phyloP scores from a whole-genome alignment of 2,888 invertebrate genomes.

The Diplolepis rosae region DNA sequence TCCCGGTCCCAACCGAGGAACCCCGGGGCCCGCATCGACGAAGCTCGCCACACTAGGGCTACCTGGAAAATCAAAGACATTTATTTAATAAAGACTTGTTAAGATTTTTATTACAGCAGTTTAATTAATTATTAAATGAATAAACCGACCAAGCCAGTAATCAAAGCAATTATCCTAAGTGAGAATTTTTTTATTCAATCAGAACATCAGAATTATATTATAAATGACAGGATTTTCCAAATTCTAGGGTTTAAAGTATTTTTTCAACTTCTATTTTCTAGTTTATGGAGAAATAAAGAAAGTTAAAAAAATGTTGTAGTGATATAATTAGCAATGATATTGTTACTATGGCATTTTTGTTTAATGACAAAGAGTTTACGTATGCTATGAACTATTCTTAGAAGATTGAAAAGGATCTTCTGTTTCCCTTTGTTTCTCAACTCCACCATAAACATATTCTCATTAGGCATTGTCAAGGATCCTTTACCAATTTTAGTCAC shows the following conservation, averaged over 20 bases:
- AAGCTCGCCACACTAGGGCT: slow-evolving; percentile 71
- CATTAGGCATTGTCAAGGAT: slow-evolving; percentile 16
- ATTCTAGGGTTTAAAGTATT: too few species aligned
- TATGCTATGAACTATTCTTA: slow-evolving; percentile 8
- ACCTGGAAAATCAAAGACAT: slow-evolving; percentile 56
- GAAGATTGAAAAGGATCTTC: slow-evolving; percentile 28
- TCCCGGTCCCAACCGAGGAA: slow-evolving; percentile 72
- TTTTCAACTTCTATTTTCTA: too few species aligned
- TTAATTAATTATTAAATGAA: slow-evolving; percentile 10
- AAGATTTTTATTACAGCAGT: not conserved
- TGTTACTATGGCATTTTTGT: too few species aligned
- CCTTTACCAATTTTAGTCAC: slow-evolving; percentile 22
- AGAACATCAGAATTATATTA: not conserved
- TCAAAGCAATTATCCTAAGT: not conserved
- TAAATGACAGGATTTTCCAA: too few species aligned
- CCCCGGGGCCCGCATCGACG: slow-evolving; percentile 72
- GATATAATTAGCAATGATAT: too few species aligned
- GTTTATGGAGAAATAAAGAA: too few species aligned
- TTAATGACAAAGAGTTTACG: too few species aligned
- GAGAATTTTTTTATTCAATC: not conserved
- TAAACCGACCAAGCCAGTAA: slow-evolving; percentile 10
- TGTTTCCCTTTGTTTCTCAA: slow-evolving; percentile 14
- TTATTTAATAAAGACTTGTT: not conserved
- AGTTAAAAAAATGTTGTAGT: too few species aligned
- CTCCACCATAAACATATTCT: slow-evolving; percentile 8